A percentile compares a stretch with the other conserved stretches of the same genome.
Conservation (phyloP, 2,888 invertebrate genomes). For the Tridacna gigas region DNA sequence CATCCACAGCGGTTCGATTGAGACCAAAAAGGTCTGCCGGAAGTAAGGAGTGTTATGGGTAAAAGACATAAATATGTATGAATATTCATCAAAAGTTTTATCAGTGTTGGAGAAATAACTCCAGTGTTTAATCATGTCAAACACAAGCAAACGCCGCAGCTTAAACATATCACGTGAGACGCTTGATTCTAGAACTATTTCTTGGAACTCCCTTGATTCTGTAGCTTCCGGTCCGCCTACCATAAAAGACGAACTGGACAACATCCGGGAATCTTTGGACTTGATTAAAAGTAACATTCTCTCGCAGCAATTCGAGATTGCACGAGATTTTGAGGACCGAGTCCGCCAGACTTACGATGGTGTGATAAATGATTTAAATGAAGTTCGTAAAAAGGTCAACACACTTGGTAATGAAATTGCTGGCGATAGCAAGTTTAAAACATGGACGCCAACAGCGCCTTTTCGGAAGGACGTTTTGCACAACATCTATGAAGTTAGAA, state of each 20-base stretch:
- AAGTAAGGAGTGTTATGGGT: too few species aligned
- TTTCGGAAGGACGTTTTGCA: conserved; percentile 29
- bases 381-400: conserved; percentile 52
- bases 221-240: conserved; percentile 4
- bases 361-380: conserved; percentile 54
- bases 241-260: conserved; percentile 47
- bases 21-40: too few species aligned
- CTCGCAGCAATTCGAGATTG: conserved; percentile 47
- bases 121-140: not conserved
- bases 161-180: conserved; percentile 11
- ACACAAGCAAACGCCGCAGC: not conserved
- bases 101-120: too few species aligned
- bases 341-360: conserved; percentile 56
- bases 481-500: conserved; percentile 29
- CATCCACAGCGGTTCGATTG: too few species aligned
- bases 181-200: conserved; percentile 10
- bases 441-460: conserved; percentile 41
- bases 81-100: not conserved
- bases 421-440: conserved; percentile 36
- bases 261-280: conserved; percentile 49
- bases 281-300: conserved; percentile 34
- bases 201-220: conserved; percentile 25
- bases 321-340: conserved; percentile 57
- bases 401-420: conserved; percentile 44
- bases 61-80: not conserved